These are phyloP conservation scores for Peromyscus melanophrys DNA, from an alignment of 2,797 vertebrate species.

Conservation along the genomic window DNA sequence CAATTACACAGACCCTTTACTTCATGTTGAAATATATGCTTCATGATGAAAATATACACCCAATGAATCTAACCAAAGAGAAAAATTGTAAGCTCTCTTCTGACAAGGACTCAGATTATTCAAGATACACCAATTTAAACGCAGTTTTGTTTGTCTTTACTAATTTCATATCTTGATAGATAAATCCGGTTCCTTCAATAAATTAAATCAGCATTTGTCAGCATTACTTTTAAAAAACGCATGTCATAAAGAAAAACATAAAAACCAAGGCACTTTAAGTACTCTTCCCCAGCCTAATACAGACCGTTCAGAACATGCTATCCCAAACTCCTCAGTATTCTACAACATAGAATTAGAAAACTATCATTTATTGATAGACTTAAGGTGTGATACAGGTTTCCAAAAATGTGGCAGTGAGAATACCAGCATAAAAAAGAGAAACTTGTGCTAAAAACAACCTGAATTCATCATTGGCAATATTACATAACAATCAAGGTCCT, in stretches of 20 bases:
- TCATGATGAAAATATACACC: slow-evolving; percentile 40
- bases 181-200: slow-evolving; percentile 68
- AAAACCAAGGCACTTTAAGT: slow-evolving; percentile 83
- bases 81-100: not conserved
- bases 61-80: slow-evolving; percentile 54
- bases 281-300: slow-evolving; percentile 69
- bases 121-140: slow-evolving; percentile 58
- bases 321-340: slow-evolving; percentile 88
- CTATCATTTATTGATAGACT: slow-evolving; percentile 98
- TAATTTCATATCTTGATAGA: slow-evolving; percentile 56
- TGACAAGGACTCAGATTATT: not conserved
- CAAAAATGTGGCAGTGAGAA: slow-evolving; percentile 96
- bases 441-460: slow-evolving; percentile 93
- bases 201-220: slow-evolving; percentile 53
- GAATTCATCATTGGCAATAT: slow-evolving; percentile 90
- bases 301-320: slow-evolving; percentile 86
- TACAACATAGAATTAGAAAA: slow-evolving; percentile 96
- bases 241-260: slow-evolving; percentile 79
- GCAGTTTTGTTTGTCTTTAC: not conserved
- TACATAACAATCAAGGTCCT: slow-evolving; percentile 92
- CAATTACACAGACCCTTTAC: slow-evolving; percentile 5
- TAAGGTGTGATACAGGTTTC: slow-evolving; percentile 95
- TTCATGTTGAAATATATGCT: not conserved
- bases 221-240: not conserved
- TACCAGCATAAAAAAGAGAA: slow-evolving; percentile 93